Evolutionary conservation across 1,140 invertebrate genomes (phyloP).

Genomic region (Trinorchestia longiramus): DNA sequence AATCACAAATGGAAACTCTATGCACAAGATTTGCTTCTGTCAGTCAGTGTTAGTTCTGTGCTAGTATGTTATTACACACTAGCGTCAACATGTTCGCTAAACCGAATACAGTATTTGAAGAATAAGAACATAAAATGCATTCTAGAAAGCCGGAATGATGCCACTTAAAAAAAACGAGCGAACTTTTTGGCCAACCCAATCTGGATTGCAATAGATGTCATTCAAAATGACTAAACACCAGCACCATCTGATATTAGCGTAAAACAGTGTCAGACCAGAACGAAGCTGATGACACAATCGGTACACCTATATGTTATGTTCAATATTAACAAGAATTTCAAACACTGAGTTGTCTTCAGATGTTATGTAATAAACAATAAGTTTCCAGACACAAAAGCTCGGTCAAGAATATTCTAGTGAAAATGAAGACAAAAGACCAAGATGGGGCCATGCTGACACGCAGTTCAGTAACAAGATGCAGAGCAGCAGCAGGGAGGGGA

Average conservation of each 20-base stretch:
- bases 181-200: too few relatives aligned
- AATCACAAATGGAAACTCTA: too few relatives aligned
- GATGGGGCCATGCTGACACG: background rate
- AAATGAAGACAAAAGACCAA: background rate
- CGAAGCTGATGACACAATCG: background rate
- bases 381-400: background rate
- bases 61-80: too few relatives aligned
- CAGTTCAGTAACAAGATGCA: background rate
- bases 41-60: too few relatives aligned
- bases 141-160: too few relatives aligned
- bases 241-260: background rate
- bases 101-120: too few relatives aligned
- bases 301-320: background rate
- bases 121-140: too few relatives aligned
- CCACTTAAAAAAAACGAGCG: too few relatives aligned
- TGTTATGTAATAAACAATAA: background rate
- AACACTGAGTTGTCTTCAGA: background rate
- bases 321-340: background rate
- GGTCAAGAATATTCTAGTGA: background rate
- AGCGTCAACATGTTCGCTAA: too few relatives aligned
- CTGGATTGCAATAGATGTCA: background rate
- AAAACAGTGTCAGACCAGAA: background rate
- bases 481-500: background rate
- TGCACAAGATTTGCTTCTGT: too few relatives aligned
- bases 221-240: background rate